phyloP scores from a whole-genome alignment of 2,797 vertebrate species.

The Karalla daura region DNA sequence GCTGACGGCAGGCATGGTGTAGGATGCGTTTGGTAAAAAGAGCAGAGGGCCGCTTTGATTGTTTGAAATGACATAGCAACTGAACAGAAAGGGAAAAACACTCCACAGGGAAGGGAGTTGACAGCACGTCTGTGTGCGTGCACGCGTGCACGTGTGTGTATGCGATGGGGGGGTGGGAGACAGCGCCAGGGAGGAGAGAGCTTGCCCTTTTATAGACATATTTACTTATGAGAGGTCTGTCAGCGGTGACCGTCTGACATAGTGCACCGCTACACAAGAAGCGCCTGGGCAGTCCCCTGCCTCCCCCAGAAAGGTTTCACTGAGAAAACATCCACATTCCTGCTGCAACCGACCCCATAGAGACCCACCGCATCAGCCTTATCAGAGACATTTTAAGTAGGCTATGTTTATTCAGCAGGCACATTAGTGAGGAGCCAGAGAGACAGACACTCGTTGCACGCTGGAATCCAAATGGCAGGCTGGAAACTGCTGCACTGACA shows the following conservation, averaged over 20 bases:
- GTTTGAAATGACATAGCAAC: conserved; percentile 48
- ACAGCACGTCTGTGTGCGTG: conserved; percentile 24
- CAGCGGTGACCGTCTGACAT: conserved; percentile 79
- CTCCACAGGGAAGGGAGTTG: conserved; percentile 29
- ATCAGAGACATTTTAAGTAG: conserved; percentile 69
- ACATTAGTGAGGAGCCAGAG: conserved; percentile 57
- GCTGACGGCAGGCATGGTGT: background rate
- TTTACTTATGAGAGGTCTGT: conserved; percentile 84
- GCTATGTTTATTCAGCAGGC: conserved; percentile 67
- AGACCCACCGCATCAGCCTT: conserved; percentile 57
- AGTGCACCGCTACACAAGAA: conserved; percentile 64
- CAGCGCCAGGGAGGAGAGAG: conserved; percentile 60
- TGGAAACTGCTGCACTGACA: conserved; percentile 19
- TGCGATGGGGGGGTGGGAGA: conserved; percentile 11
- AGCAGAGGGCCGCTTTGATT: conserved; percentile 29
- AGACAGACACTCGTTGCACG: conserved; percentile 39
- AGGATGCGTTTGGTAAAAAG: conserved; percentile 22
- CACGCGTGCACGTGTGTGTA: conserved; percentile 20
- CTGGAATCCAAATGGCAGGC: conserved; percentile 37
- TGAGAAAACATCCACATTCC: conserved; percentile 84
- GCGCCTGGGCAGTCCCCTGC: conserved; percentile 65
- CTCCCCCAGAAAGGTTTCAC: conserved; percentile 42
- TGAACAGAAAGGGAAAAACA: conserved; percentile 39
- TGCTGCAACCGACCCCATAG: conserved; percentile 44
- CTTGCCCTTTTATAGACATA: conserved; percentile 89